A percentile compares a stretch with the other conserved stretches of the same genome.
phyloP scores from a whole-genome alignment of 2,113 vertebrate genomes.

The Pygoscelis antarcticus region DNA sequence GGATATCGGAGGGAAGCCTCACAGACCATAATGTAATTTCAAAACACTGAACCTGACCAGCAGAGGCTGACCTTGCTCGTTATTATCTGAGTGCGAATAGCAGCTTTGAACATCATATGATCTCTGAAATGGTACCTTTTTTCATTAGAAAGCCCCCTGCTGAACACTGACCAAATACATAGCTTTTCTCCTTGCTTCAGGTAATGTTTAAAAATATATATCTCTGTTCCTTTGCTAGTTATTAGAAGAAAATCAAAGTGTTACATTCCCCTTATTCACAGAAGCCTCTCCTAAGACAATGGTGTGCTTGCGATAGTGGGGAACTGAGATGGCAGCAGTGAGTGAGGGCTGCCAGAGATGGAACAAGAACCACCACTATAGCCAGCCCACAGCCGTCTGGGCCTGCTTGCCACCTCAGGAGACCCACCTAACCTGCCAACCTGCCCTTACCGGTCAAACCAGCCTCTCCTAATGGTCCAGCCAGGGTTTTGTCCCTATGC shows the following conservation, averaged over 20 bases:
- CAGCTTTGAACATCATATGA: slow-evolving; percentile 73
- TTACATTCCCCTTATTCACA: background rate
- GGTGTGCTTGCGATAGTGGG: background rate
- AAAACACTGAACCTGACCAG: slow-evolving; percentile 70
- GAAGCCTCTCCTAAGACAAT: slow-evolving; percentile 35
- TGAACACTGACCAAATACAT: slow-evolving; percentile 70
- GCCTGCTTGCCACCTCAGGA: background rate
- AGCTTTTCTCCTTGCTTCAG: slow-evolving; percentile 58
- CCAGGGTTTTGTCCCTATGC: background rate
- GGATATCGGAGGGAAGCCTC: slow-evolving; percentile 49
- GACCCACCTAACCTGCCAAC: background rate
- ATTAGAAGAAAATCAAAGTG: slow-evolving; percentile 63
- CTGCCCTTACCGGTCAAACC: background rate
- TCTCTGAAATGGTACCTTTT: slow-evolving; percentile 70
- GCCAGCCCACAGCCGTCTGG: background rate
- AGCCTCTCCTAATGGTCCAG: background rate
- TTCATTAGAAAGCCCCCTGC: slow-evolving; percentile 72
- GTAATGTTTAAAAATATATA: slow-evolving; percentile 60
- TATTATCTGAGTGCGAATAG: slow-evolving; percentile 75
- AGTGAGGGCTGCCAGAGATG: background rate
- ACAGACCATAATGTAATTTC: slow-evolving; percentile 70
- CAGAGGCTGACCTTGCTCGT: slow-evolving; percentile 72
- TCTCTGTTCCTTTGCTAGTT: slow-evolving; percentile 50
- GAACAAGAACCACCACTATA: background rate
- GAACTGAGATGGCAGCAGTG: background rate